A percentile compares a stretch with the other conserved stretches of the same genome.
Evolutionary conservation across 2,113 vertebrate species (phyloP).

Genomic region (Phaethornis superciliosus): DNA sequence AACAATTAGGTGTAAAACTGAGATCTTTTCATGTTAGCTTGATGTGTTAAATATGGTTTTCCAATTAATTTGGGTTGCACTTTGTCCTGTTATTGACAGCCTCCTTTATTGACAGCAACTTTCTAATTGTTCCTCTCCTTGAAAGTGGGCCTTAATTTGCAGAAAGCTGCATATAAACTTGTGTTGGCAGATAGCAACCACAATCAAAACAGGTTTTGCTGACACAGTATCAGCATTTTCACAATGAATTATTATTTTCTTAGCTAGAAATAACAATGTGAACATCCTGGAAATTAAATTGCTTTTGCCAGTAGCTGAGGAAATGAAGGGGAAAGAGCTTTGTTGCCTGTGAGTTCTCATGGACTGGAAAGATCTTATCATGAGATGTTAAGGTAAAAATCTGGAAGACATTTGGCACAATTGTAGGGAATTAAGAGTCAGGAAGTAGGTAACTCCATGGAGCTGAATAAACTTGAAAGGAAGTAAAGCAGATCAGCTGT

Average conservation of each 20-base stretch:
- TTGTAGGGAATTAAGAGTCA: conserved; percentile 21
- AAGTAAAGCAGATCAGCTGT: neutral
- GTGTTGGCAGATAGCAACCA: neutral
- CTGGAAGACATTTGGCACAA: neutral
- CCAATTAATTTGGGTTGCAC: neutral
- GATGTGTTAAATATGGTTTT: neutral
- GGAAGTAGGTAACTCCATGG: neutral
- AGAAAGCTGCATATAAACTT: neutral
- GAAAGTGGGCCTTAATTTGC: neutral
- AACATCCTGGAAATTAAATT: conserved; percentile 49
- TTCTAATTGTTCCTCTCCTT: neutral
- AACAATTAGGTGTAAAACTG: neutral
- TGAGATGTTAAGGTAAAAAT: neutral
- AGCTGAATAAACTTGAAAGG: neutral
- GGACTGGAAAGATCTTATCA: neutral
- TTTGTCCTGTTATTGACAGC: neutral
- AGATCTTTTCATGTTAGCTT: neutral
- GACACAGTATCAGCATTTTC: conserved; percentile 20
- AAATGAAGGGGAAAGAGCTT: conserved; percentile 36
- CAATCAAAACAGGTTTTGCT: neutral
- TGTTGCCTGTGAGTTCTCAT: conserved; percentile 13
- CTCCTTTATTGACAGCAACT: neutral
- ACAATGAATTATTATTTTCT: conserved; percentile 25
- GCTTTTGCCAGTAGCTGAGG: conserved; percentile 42
- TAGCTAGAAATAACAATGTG: conserved; percentile 27